Percentiles rank a stretch among this genome's conserved stretches.
Conservation (phyloP, 2,888 invertebrate species). For the Subacronicta megacephala region DNA sequence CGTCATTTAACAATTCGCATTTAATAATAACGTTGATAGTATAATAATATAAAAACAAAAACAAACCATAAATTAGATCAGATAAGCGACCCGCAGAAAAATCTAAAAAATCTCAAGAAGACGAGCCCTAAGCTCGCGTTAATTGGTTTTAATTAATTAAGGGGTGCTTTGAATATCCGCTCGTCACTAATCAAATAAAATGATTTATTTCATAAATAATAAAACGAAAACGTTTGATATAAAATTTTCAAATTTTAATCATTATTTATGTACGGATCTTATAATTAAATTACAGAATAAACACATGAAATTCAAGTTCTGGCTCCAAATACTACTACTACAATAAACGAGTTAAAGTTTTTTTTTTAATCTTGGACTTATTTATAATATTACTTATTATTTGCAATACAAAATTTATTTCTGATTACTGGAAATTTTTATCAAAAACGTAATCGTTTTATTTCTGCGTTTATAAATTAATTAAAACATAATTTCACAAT, state of each 20-base stretch:
- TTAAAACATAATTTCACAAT: conserved; percentile 5
- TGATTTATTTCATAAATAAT: conserved; percentile 19
- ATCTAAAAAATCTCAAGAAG: conserved; percentile 3
- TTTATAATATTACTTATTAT: too few species aligned
- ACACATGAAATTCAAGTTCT: background rate
- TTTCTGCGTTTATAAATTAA: background rate
- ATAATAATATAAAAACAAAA: too few species aligned
- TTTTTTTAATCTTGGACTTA: too few species aligned
- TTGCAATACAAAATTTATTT: too few species aligned
- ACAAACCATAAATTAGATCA: background rate
- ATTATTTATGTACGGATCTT: too few species aligned
- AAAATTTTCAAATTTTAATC: background rate
- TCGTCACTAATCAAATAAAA: conserved; percentile 9
- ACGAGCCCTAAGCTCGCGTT: conserved; percentile 9
- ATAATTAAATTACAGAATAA: background rate
- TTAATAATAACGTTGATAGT: too few species aligned
- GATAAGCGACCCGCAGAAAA: conserved; percentile 2
- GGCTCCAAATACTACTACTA: too few species aligned
- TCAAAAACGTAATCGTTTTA: background rate
- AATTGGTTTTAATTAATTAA: conserved; percentile 34
- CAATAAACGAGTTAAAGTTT: too few species aligned
- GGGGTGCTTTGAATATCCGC: conserved; percentile 8
- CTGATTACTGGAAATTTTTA: too few species aligned
- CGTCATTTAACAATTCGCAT: too few species aligned
- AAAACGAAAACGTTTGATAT: conserved; percentile 4